A percentile compares a stretch with the other conserved stretches of the same genome.
Evolutionary conservation across 2,113 vertebrate species (phyloP).

Genomic region (Sorex fumeus): DNA sequence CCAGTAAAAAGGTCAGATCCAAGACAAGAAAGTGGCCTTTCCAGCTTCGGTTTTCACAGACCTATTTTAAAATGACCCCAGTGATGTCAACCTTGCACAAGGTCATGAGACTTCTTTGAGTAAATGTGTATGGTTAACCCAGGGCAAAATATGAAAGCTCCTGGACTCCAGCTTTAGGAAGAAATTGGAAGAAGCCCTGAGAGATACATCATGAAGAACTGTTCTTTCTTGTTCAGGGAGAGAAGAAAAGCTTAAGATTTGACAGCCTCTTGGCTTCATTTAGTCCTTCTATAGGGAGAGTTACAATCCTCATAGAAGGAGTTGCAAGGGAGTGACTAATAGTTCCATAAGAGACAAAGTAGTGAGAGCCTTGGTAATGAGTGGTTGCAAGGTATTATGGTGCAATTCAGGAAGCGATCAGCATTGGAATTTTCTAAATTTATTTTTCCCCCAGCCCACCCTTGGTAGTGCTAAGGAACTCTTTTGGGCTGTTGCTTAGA

Average conservation of each 20-base stretch:
- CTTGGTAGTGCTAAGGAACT: no score
- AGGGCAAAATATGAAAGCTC: conserved; percentile 91
- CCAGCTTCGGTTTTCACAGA: background rate
- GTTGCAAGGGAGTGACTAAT: background rate
- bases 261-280: conserved; percentile 78
- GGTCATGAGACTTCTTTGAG: conserved; percentile 82
- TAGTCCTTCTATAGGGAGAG: background rate
- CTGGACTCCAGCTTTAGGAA: conserved; percentile 94
- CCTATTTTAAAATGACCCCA: background rate
- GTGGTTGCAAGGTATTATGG: background rate
- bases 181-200: conserved; percentile 93
- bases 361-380: background rate
- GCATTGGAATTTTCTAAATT: background rate
- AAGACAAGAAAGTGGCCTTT: background rate
- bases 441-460: no score
- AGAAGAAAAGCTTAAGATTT: conserved; percentile 81
- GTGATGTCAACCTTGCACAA: background rate
- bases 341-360: background rate
- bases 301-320: background rate
- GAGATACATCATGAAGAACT: conserved; percentile 91
- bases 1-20: background rate
- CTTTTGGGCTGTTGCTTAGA: no score
- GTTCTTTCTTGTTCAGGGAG: conserved; percentile 92
- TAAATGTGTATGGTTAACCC: conserved; percentile 90
- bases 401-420: no score